A percentile compares a stretch with the other conserved stretches of the same genome.
Conservation (phyloP, 2,113 vertebrate species). For the Callaeas wilsoni region DNA sequence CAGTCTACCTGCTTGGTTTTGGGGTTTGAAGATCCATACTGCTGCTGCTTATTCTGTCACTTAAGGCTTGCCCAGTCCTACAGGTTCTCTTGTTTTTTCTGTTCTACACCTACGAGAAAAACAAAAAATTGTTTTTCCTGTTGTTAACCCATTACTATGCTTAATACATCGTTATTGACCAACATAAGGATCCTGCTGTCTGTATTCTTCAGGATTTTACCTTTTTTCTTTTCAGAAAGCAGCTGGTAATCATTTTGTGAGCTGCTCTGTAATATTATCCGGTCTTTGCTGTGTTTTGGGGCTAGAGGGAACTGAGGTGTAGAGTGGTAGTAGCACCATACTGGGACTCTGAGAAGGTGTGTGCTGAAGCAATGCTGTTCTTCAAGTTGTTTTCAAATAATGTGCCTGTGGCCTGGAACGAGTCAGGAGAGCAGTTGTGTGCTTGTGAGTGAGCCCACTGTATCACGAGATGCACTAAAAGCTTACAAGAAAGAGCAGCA, state of each 20-base stretch:
- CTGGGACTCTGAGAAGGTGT: neutral
- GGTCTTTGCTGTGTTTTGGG: neutral
- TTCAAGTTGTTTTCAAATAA: neutral
- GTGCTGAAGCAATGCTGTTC: neutral
- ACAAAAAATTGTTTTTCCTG: neutral
- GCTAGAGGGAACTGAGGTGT: neutral
- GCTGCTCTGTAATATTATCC: neutral
- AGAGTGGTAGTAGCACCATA: neutral
- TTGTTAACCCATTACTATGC: neutral
- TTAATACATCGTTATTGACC: neutral
- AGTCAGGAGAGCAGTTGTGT: neutral
- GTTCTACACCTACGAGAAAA: neutral
- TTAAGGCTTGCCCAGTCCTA: neutral
- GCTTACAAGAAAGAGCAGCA: conserved; percentile 38
- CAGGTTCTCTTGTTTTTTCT: neutral
- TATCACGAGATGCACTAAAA: neutral
- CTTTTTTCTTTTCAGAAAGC: neutral
- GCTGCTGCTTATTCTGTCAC: neutral
- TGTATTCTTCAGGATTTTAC: neutral
- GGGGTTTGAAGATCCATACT: neutral
- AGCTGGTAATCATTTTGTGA: neutral
- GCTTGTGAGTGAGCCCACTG: neutral
- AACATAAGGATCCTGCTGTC: neutral
- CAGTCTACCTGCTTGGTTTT: neutral
- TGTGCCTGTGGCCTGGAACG: neutral